These are phyloP conservation scores for Rosalia funebris DNA, from an alignment of 2,888 invertebrate genomes.

Conservation along the genomic window DNA sequence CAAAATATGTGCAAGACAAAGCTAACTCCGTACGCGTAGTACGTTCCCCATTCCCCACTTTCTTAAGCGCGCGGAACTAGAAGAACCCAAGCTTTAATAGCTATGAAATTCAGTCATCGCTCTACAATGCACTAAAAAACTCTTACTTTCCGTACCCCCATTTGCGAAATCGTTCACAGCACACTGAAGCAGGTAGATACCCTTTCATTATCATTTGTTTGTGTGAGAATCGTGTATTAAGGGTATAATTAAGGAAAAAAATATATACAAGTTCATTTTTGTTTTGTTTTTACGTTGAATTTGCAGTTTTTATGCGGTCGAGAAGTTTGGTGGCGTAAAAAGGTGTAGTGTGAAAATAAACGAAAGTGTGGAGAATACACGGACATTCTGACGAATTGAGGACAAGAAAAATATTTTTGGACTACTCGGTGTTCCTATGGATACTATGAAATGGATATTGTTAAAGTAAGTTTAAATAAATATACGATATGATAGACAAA, in stretches of 20 bases:
- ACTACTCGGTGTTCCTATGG: not conserved
- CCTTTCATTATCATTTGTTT: too few species aligned
- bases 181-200: conserved; percentile 27
- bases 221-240: not conserved
- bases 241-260: too few species aligned
- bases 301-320: conserved; percentile 30
- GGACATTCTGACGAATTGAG: too few species aligned
- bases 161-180: conserved; percentile 7
- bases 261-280: not conserved
- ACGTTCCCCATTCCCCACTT: conserved; percentile 16
- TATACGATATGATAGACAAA: too few species aligned
- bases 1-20: not conserved
- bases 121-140: conserved; percentile 35
- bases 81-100: conserved; percentile 24
- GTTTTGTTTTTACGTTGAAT: conserved; percentile 4
- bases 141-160: conserved; percentile 32
- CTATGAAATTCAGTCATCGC: conserved; percentile 29
- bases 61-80: conserved; percentile 28
- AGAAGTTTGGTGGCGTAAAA: conserved; percentile 30
- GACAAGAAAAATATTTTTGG: not conserved
- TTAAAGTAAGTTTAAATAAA: conserved; percentile 19
- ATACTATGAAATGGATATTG: not conserved
- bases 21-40: not conserved
- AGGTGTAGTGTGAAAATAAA: conserved; percentile 32
- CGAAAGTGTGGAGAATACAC: not conserved